Conservation (phyloP, 2,113 vertebrate genomes). For the Erythrocercus mccallii region DNA sequence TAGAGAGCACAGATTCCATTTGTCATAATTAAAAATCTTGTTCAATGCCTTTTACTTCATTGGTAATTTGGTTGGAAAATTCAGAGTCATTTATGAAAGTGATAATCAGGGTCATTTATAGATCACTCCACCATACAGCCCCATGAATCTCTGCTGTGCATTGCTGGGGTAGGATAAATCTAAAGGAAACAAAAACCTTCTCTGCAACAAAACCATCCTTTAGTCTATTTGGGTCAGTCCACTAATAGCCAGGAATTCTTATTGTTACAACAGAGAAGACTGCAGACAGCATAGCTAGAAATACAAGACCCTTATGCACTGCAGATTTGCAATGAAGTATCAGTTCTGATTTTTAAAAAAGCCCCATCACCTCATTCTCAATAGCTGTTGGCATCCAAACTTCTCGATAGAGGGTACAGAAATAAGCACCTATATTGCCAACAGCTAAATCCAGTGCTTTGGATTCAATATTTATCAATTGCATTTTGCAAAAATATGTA, state of each 20-base stretch:
- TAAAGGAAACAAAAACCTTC: background rate
- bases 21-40: conserved; percentile 46
- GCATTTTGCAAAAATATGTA: background rate
- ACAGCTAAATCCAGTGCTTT: background rate
- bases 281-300: background rate
- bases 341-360: background rate
- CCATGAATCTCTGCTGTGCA: background rate
- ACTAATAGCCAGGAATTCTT: background rate
- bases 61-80: conserved; percentile 14
- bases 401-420: background rate
- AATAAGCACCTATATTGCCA: background rate
- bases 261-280: background rate
- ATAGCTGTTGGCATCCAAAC: background rate
- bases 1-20: background rate
- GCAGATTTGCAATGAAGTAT: background rate
- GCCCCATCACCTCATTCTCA: background rate
- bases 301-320: background rate
- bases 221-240: background rate
- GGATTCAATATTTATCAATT: background rate
- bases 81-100: conserved; percentile 7
- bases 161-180: background rate
- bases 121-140: background rate
- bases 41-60: conserved; percentile 5
- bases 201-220: background rate
- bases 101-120: background rate